phyloP scores from a whole-genome alignment of 1,140 invertebrate genomes.

The Fopius arisanus region DNA sequence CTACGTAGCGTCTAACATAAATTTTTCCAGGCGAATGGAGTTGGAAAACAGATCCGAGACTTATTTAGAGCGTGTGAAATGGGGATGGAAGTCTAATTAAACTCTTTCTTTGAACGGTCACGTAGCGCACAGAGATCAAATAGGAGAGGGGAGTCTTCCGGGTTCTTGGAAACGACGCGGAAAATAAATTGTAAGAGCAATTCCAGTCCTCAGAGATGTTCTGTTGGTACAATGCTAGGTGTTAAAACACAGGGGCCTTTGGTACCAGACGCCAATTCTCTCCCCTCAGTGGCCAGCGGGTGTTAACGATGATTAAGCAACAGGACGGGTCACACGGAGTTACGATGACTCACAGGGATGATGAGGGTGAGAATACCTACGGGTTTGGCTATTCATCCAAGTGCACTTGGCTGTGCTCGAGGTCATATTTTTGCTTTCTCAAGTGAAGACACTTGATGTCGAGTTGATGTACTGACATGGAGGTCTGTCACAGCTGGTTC shows the following conservation, averaged over 20 bases:
- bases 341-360: conserved; percentile 2
- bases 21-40: not conserved
- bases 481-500: not conserved
- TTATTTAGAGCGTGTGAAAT: conserved; percentile 11
- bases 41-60: not conserved
- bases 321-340: not conserved
- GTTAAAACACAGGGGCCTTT: conserved; percentile 9
- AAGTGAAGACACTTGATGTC: not conserved
- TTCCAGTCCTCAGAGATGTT: conserved; percentile 10
- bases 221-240: not conserved
- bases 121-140: conserved; percentile 18
- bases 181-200: conserved; percentile 34
- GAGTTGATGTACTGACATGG: not conserved
- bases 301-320: conserved; percentile 37
- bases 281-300: not conserved
- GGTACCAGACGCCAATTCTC: not conserved
- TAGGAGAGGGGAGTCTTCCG: not conserved
- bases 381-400: too few relatives aligned
- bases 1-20: not conserved
- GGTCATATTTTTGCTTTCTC: not conserved
- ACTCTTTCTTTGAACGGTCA: conserved; percentile 34
- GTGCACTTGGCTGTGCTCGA: not conserved
- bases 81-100: conserved; percentile 32
- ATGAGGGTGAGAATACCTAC: not conserved
- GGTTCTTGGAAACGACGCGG: conserved; percentile 11